Base-by-base conservation (phyloP, 2,888 invertebrate species). In the Plusia festucae region DNA sequence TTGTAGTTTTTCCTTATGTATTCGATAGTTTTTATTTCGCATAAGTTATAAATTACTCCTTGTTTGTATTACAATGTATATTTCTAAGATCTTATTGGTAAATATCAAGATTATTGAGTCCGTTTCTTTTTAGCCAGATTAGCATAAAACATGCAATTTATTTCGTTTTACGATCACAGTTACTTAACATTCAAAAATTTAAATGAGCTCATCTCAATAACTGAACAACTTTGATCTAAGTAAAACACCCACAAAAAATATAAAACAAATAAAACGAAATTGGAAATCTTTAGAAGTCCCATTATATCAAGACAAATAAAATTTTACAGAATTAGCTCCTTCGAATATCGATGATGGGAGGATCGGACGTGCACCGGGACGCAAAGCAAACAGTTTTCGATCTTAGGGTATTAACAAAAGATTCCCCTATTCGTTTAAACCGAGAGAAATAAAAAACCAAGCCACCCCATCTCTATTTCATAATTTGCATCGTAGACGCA, bases 401-500 rank as follows among this genome's bases (percentile, higher is more conserved):
- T 85, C 80, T 84, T 81, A 79, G 74, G 77, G 86, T 82, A 88
- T 88, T 88, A 89, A 92, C 91, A 92, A 81, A 92, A 90, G 80
- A 82, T 86, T 89, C 89, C 93, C 93, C 92, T 85, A 91, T 91
- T 91, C 92, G 92, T 93, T 93, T 91, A 91, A 86, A 86, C 87
- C 82, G 85, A 87, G 85, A 85, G 84, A 89, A 91, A 89, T 87
- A 88, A 89, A 88, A 89, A 86, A 84, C 49, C 57, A 59, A 62
- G 60, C 76, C 88, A 82, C 90, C 91, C 91, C 86, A 88, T 89
- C 92, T 93, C 92, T 92, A 92, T 93, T 92, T 91, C 93, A 93
- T 92, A 93, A 94, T 94, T 94, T 94, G 93, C 94, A 94, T 94
- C 87, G 92, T 88, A 91, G 91, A 92, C 89, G 92, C 90, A 94